Conservation (phyloP, 2,113 vertebrate genomes). For the Leptosomus discolor region DNA sequence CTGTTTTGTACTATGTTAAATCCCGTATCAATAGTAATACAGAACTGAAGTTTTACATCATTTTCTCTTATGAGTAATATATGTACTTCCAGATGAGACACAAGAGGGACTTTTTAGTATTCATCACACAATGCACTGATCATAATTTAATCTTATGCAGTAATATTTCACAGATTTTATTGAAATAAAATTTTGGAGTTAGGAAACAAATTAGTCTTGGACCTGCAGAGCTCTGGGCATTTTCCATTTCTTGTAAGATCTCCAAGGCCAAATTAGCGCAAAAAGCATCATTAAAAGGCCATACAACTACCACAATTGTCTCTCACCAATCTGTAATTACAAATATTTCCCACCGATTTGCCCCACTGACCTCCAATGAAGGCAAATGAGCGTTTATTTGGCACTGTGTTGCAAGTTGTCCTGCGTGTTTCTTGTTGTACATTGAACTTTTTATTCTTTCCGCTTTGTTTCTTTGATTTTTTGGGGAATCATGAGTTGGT, state of each 20-base stretch:
- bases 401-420: neutral
- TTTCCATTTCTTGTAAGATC: neutral
- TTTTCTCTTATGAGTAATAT: neutral
- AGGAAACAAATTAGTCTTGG: slow-evolving; percentile 1
- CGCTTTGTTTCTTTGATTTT: neutral
- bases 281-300: neutral
- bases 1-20: neutral
- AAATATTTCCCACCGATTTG: neutral
- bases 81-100: slow-evolving; percentile 5
- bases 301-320: neutral
- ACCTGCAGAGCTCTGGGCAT: neutral
- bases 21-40: neutral
- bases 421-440: neutral
- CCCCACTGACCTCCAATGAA: slow-evolving; percentile 6
- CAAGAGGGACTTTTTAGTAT: neutral
- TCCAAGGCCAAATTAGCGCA: slow-evolving; percentile 9
- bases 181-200: neutral
- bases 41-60: neutral
- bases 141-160: neutral
- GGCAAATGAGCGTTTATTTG: neutral
- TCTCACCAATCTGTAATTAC: slow-evolving; percentile 28
- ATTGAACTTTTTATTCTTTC: neutral
- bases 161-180: neutral
- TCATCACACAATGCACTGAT: neutral
- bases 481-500: neutral